Percentiles rank a stretch among this genome's conserved stretches.
Conservation (phyloP, 2,797 vertebrate genomes). For the Melanotaenia maccullochi region DNA sequence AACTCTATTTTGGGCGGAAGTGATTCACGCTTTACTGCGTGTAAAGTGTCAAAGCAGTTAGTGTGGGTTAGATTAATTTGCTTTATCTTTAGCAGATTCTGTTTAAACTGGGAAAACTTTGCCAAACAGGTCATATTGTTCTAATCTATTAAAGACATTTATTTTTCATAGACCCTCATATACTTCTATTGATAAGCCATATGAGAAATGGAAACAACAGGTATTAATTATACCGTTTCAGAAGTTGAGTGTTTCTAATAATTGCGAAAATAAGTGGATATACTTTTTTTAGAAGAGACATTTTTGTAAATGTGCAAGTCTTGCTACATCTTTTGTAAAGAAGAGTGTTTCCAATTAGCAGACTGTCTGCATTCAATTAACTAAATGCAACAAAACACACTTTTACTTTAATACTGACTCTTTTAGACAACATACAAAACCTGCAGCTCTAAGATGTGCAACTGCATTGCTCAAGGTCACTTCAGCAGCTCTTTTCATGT, state of each 20-base stretch:
- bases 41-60: slow-evolving; percentile 37
- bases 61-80: slow-evolving; percentile 33
- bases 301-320: slow-evolving; percentile 1
- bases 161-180: slow-evolving; percentile 1
- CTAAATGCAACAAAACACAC: slow-evolving; percentile 4
- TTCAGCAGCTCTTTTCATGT: slow-evolving; percentile 17
- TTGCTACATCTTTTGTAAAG: slow-evolving; percentile 39
- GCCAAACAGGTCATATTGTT: slow-evolving; percentile 11
- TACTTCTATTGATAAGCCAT: slow-evolving; percentile 6
- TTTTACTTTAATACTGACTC: slow-evolving; percentile 3
- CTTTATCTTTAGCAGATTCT: slow-evolving; percentile 35
- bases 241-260: slow-evolving; percentile 37
- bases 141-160: slow-evolving; percentile 5
- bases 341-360: slow-evolving; percentile 10
- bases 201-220: slow-evolving; percentile 20
- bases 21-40: slow-evolving; percentile 51
- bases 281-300: slow-evolving; percentile 15
- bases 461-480: slow-evolving; percentile 34
- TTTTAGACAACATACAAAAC: slow-evolving; percentile 5
- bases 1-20: slow-evolving; percentile 60
- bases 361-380: neutral
- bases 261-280: slow-evolving; percentile 42
- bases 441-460: slow-evolving; percentile 2
- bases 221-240: slow-evolving; percentile 23
- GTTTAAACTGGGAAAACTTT: slow-evolving; percentile 21